These are phyloP conservation scores for Scaptomyza cyrtandrae DNA, from an alignment of 2,888 invertebrate species.

Conservation along the genomic window DNA sequence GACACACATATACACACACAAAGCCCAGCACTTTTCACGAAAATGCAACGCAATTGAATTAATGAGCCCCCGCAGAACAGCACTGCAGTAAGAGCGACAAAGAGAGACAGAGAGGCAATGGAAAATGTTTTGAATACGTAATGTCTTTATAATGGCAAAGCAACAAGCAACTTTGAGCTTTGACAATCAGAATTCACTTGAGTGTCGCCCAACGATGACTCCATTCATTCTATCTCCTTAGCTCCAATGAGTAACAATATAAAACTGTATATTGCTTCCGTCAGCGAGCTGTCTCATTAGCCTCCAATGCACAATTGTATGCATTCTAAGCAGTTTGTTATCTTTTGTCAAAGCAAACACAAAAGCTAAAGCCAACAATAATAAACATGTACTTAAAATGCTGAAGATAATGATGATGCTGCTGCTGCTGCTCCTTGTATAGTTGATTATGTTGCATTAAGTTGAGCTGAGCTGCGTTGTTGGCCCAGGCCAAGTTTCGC, in stretches of 20 bases:
- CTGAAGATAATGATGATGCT: conserved; percentile 11
- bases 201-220: conserved; percentile 8
- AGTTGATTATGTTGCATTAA: conserved; percentile 22
- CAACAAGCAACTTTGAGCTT: conserved; percentile 22
- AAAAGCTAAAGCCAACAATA: conserved; percentile 39
- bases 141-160: conserved; percentile 69
- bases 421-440: conserved; percentile 1
- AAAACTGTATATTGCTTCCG: conserved; percentile 57
- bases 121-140: conserved; percentile 73
- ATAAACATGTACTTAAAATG: conserved; percentile 26
- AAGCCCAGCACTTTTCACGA: conserved; percentile 62
- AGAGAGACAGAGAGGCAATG: conserved; percentile 22
- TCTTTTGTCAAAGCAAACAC: conserved; percentile 44
- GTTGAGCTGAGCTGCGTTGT: conserved; percentile 6
- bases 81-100: background rate
- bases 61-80: conserved; percentile 51
- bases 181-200: conserved; percentile 45
- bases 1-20: conserved; percentile 1
- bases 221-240: conserved; percentile 1
- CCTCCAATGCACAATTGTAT: conserved; percentile 42
- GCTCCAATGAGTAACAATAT: conserved; percentile 11
- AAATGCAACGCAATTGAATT: conserved; percentile 75
- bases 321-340: conserved; percentile 66
- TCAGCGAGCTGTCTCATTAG: conserved; percentile 68
- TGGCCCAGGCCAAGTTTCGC: conserved; percentile 35